Evolutionary conservation across 2,888 invertebrate species (phyloP), one percentile per base, ranked within the genome.

Genomic region (Tyria jacobaeae): DNA sequence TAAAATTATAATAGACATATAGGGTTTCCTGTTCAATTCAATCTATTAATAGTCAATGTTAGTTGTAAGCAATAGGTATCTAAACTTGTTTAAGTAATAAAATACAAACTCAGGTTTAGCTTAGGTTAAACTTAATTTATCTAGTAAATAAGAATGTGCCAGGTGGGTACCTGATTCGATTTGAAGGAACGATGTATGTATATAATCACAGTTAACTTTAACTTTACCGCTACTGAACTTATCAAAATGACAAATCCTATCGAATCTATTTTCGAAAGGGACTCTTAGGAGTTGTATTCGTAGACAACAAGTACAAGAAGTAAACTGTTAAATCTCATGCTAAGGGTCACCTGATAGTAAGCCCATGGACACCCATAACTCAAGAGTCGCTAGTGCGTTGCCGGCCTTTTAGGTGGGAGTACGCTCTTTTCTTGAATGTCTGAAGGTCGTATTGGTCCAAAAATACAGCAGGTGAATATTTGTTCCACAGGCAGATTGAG

Each of bases 11-110:
- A 74, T 71, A 60, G 62, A 57, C 53, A 39, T 56, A 75, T 37
- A 72, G 34, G 52, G 66, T 70, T 72, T 75, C 75, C 75, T 70
- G 72, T 72, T 66, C 72, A 70, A 62, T 72, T 66, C 72, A 70
- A 62, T 58, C 60, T 66, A 64, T 70, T 68, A 65, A 66, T 44
- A 62, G 57, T 56, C 37, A 57, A 72, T 57, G 60, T 55, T 48
- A 49, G 55, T 57, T 58, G 58, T 63, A 67, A 56, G 60, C 59
- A 63, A 56, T 70, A 34, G 48, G 54, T 37, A 54, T 57, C 52
- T 63, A 48, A 41, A 56, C 52, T 31, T 21, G 54, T 53, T 41
- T 54, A 35, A 25, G 47, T 37, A 56, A 56, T 24, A n/a, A 48
- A 56, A 48, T 56, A 48, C 47, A 47, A 35, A 35, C 56, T 56